Percentiles rank a stretch among this genome's conserved stretches.
These are phyloP conservation scores for Eurystomus gularis DNA, from an alignment of 2,113 vertebrate species.

Conservation along the genomic window DNA sequence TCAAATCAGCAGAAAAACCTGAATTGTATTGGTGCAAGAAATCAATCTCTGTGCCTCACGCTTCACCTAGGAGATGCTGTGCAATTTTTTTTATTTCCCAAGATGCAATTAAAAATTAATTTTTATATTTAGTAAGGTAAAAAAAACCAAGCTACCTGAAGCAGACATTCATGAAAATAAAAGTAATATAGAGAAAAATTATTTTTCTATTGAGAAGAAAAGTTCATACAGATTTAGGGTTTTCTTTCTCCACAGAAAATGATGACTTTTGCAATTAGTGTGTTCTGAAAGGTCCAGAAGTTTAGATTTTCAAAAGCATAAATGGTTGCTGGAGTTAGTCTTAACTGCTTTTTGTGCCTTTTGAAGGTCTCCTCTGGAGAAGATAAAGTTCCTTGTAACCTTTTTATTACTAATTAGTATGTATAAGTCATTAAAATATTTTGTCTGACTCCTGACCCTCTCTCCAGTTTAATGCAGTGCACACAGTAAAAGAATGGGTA, in stretches of 20 bases:
- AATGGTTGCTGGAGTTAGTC: not conserved
- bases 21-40: not conserved
- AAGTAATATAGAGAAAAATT: not conserved
- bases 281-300: not conserved
- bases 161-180: not conserved
- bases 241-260: not conserved
- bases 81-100: not conserved
- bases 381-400: not conserved
- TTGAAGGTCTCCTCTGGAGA: constrained; percentile 8
- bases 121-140: not conserved
- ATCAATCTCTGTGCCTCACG: not conserved
- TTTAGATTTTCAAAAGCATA: not conserved
- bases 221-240: not conserved
- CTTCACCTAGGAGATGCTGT: not conserved
- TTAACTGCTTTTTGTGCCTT: not conserved
- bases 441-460: not conserved
- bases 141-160: not conserved
- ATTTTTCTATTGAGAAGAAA: not conserved
- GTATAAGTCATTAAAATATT: constrained; percentile 15
- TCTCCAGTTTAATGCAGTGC: not conserved
- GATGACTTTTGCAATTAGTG: not conserved
- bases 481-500: not conserved
- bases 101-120: not conserved
- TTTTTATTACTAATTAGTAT: constrained; percentile 15
- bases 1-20: not conserved